phyloP scores from a whole-genome alignment of 1,140 invertebrate genomes.

The Hypothenemus hampei region DNA sequence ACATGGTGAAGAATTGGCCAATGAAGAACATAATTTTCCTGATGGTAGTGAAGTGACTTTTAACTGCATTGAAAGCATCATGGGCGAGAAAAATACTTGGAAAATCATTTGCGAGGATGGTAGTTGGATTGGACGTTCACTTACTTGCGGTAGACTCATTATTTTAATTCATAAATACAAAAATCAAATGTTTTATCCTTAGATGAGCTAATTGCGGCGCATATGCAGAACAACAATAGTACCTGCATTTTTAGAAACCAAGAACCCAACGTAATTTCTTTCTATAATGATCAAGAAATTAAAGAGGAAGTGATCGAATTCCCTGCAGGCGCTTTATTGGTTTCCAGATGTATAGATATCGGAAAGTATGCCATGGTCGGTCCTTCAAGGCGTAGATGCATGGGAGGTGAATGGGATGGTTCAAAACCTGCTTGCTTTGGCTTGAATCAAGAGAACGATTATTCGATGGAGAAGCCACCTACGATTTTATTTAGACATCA shows the following conservation, averaged over 20 bases:
- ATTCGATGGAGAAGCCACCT: constrained; percentile 79
- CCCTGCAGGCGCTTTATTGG: constrained; percentile 66
- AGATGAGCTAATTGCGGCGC: constrained; percentile 27
- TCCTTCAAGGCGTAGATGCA: constrained; percentile 59
- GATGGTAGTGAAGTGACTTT: constrained; percentile 77
- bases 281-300: constrained; percentile 71
- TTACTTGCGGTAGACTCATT: constrained; percentile 58
- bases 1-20: constrained; percentile 50
- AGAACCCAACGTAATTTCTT: constrained; percentile 72
- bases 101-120: constrained; percentile 78
- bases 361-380: constrained; percentile 59
- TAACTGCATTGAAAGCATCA: constrained; percentile 71
- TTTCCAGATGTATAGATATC: constrained; percentile 70
- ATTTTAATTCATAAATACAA: neutral
- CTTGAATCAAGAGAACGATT: constrained; percentile 79
- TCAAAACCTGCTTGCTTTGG: constrained; percentile 71
- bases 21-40: constrained; percentile 57
- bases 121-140: constrained; percentile 71
- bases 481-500: constrained; percentile 78
- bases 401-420: constrained; percentile 73
- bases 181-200: constrained; percentile 46
- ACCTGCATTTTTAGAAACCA: constrained; percentile 71
- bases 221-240: constrained; percentile 53
- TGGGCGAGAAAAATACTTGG: constrained; percentile 75
- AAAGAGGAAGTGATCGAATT: constrained; percentile 71